A percentile compares a stretch with the other conserved stretches of the same genome.
Evolutionary conservation across 2,888 invertebrate genomes (phyloP).

Genomic region (Aricia artaxerxes): DNA sequence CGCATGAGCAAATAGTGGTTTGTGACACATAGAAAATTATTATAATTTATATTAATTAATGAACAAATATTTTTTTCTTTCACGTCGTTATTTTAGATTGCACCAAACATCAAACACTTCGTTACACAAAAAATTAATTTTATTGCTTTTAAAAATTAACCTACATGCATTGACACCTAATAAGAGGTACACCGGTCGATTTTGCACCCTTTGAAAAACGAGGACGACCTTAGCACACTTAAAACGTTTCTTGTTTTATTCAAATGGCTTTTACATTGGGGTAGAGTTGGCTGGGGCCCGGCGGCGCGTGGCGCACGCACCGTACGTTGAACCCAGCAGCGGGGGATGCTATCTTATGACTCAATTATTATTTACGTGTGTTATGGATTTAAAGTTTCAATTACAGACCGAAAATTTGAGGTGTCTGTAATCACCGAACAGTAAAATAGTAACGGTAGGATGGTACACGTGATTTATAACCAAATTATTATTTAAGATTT

Average conservation of each 20-base stretch:
- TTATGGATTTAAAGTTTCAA: not conserved
- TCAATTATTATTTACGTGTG: conserved; percentile 24
- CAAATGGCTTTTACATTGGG: conserved; percentile 54
- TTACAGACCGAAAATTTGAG: not conserved
- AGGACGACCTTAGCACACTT: conserved; percentile 69
- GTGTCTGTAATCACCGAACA: not conserved
- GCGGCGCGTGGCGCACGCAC: conserved; percentile 61
- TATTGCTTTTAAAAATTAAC: not conserved
- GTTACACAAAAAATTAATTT: not conserved
- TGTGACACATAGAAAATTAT: too few relatives aligned
- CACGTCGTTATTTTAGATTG: not conserved
- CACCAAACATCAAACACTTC: not conserved
- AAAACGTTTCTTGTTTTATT: conserved; percentile 50
- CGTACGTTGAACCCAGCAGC: conserved; percentile 61
- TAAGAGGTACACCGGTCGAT: not conserved
- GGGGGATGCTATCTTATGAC: conserved; percentile 24
- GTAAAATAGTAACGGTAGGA: not conserved
- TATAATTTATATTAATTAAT: too few relatives aligned
- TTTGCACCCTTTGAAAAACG: conserved; percentile 28
- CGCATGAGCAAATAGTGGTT: too few relatives aligned
- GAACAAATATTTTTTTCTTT: not conserved
- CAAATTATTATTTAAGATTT: too few relatives aligned
- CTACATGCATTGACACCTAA: conserved; percentile 8
- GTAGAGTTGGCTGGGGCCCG: conserved; percentile 51
- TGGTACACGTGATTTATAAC: not conserved